Conservation (phyloP, 1,140 invertebrate genomes). For the Aplysia californica region DNA sequence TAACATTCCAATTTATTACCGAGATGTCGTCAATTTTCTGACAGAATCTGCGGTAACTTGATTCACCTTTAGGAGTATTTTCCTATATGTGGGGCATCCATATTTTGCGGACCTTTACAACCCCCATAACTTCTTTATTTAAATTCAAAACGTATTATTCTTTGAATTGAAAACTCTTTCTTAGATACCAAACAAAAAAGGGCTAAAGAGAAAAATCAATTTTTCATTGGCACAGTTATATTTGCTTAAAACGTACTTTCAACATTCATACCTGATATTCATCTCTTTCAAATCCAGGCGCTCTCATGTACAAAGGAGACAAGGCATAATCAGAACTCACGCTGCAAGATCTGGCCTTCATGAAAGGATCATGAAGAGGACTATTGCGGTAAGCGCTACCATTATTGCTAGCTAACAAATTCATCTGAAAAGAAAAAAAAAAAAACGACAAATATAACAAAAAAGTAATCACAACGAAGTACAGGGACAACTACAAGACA, state of each 20-base stretch:
- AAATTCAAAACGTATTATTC: too few species aligned
- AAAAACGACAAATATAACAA: slow-evolving; percentile 1
- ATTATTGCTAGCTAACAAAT: slow-evolving; percentile 20
- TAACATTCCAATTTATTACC: too few species aligned
- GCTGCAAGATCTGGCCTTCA: slow-evolving; percentile 66
- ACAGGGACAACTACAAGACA: too few species aligned
- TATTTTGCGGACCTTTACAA: too few species aligned
- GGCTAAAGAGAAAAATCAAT: too few species aligned
- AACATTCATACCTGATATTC: slow-evolving; percentile 70
- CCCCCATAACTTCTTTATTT: background rate
- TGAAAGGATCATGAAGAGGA: slow-evolving; percentile 66
- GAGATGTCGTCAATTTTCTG: too few species aligned
- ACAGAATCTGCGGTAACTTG: too few species aligned
- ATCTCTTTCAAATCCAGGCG: slow-evolving; percentile 69
- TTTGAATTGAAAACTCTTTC: too few species aligned
- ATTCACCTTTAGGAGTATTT: too few species aligned
- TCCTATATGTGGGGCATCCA: too few species aligned
- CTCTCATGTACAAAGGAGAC: slow-evolving; percentile 63
- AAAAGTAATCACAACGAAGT: background rate
- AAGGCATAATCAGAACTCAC: slow-evolving; percentile 52
- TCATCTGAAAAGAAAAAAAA: slow-evolving; percentile 13
- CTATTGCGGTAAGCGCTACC: slow-evolving; percentile 38
- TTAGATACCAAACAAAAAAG: too few species aligned
- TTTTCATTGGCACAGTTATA: background rate
- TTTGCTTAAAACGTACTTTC: background rate